Evolutionary conservation across 2,113 vertebrate species (phyloP).

Genomic region (Oenanthe melanoleuca): DNA sequence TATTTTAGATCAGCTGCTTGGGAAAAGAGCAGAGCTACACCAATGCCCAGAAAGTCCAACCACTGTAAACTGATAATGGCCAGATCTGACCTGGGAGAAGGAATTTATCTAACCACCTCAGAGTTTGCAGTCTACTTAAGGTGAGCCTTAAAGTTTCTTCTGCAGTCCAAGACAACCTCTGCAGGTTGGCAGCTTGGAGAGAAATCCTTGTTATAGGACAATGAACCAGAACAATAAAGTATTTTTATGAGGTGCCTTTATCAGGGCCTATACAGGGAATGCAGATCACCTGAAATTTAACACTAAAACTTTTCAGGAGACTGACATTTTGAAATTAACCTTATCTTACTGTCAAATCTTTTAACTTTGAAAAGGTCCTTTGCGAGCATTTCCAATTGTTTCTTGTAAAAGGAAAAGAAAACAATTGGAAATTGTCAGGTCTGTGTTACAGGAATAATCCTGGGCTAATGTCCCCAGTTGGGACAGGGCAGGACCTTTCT

Average conservation of each 20-base stretch:
- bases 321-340: neutral
- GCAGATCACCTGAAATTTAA: neutral
- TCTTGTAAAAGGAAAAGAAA: neutral
- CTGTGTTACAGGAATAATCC: neutral
- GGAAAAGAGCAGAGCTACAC: neutral
- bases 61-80: neutral
- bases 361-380: neutral
- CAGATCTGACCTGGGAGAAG: neutral
- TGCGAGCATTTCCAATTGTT: rapidly evolving
- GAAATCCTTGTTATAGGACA: neutral
- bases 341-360: neutral
- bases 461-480: neutral
- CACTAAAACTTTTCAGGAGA: neutral
- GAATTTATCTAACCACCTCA: neutral
- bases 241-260: rapidly evolving
- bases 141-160: neutral
- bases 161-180: neutral
- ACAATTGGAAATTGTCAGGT: neutral
- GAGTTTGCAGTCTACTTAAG: neutral
- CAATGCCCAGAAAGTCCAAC: neutral
- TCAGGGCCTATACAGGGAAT: neutral
- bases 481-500: neutral
- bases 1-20: neutral
- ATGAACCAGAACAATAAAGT: neutral
- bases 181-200: neutral